Evolutionary conservation across 2,888 invertebrate species (phyloP), one percentile per base, ranked within the genome.

Genomic region (Cyclophora punctaria): DNA sequence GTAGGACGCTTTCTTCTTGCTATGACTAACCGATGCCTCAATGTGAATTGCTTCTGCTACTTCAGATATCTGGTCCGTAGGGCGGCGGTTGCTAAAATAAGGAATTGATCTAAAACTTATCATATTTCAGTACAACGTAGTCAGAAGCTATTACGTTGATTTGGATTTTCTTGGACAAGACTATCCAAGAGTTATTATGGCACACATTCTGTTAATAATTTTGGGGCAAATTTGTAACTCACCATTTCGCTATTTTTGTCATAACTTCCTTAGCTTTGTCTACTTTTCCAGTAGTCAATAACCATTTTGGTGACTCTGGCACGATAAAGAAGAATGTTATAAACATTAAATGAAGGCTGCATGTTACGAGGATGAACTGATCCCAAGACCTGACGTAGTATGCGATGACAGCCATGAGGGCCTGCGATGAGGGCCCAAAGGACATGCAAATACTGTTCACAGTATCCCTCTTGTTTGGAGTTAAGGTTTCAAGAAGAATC

Each of bases 251-350:
- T 2, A 91, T 92, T 53, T 83, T 90, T 60, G 89, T 88, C 55
- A 95, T 75, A 1, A 93, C 82, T 46, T 73, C 68, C 4, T 91
- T 82, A 0, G 94, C 92, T 45, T 90, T 80, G 4, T 91, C 91
- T 49, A 91, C 75, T 48, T 87, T 85, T 0, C 93, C 93, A n/a
- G 91, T 89, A 1, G 92, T 91, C 45, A 93, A 82, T 35, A 94
- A 80, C 94, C 94, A 95, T 46, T 94, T 90, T 0, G 95, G 94
- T 0, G 94, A 94, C 74, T 95, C 95, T 0, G 94, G 93, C 42
- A 94, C 75, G 5, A 92, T 63, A 86, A 92, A 92, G 63, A 91
- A 90, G 57, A 92, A 93, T 0, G 86, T 70, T 40, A 92, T 76
- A 48, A 92, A 86, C 37, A 93, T 55, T 3, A 89, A 57, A 33